A percentile compares a stretch with the other conserved stretches of the same genome.
Conservation (phyloP, 2,888 invertebrate species). For the Neocrepidodera transversa region DNA sequence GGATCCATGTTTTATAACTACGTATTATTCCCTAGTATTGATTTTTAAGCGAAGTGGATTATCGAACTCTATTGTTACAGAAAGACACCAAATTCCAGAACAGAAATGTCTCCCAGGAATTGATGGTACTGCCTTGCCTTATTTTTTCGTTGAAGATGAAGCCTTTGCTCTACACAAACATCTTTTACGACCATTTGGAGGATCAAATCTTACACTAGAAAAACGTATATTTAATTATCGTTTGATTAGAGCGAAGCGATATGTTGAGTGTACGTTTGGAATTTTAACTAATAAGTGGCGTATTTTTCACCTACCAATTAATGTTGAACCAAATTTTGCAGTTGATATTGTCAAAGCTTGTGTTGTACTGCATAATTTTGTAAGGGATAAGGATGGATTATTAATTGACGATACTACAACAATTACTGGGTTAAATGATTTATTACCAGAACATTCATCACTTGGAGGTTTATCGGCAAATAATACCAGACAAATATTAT, state of each 20-base stretch:
- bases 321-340: slow-evolving; percentile 32
- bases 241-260: slow-evolving; percentile 41
- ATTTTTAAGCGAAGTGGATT: slow-evolving; percentile 7
- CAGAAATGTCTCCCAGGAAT: slow-evolving; percentile 14
- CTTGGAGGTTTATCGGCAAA: slow-evolving; percentile 19
- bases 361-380: slow-evolving; percentile 39
- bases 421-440: slow-evolving; percentile 21
- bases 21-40: slow-evolving; percentile 19
- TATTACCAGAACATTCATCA: slow-evolving; percentile 15
- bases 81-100: neutral
- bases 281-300: too few relatives aligned
- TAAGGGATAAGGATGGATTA: slow-evolving; percentile 35
- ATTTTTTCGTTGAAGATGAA: slow-evolving; percentile 22
- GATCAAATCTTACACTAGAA: slow-evolving; percentile 19
- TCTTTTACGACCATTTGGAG: slow-evolving; percentile 29
- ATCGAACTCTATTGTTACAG: slow-evolving; percentile 11
- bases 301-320: slow-evolving; percentile 43
- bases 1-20: slow-evolving; percentile 22
- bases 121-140: slow-evolving; percentile 14
- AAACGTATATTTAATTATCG: slow-evolving; percentile 33
- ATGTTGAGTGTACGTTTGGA: slow-evolving; percentile 42
- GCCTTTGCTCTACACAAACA: slow-evolving; percentile 24
- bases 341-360: slow-evolving; percentile 44
- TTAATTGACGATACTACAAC: slow-evolving; percentile 25
- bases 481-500: slow-evolving; percentile 15